Conservation (phyloP, 2,797 vertebrate genomes). For the Galaxias olidus region DNA sequence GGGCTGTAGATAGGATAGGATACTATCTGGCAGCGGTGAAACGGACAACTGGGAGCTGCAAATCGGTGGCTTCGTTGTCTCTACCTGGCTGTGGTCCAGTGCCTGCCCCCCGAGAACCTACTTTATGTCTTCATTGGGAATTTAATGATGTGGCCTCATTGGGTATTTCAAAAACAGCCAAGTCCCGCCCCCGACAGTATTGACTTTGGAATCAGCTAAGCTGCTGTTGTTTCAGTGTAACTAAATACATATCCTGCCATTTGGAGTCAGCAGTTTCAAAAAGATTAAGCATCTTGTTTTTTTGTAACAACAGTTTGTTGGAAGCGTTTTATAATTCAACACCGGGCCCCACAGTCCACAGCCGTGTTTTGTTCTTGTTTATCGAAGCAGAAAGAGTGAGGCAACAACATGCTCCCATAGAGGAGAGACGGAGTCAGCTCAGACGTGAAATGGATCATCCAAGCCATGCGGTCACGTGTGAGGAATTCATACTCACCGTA, state of each 20-base stretch:
- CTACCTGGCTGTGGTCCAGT: constrained; percentile 34
- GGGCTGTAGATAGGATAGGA: constrained; percentile 59
- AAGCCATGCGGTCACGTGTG: constrained; percentile 17
- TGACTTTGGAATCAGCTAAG: too few relatives aligned
- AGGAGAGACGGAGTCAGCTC: not conserved
- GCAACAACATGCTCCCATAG: not conserved
- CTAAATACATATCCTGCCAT: too few relatives aligned
- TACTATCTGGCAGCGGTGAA: constrained; percentile 20
- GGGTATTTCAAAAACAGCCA: constrained; percentile 41
- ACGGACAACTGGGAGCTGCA: too few relatives aligned
- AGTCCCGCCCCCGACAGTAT: too few relatives aligned
- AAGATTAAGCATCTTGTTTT: constrained; percentile 10
- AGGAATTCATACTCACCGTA: constrained; percentile 15
- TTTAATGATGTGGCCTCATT: constrained; percentile 50
- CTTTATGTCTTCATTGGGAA: constrained; percentile 23
- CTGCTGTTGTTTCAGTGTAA: too few relatives aligned
- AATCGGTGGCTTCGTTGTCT: too few relatives aligned
- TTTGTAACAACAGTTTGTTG: constrained; percentile 41
- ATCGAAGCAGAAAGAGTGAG: not conserved
- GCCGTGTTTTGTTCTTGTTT: not conserved
- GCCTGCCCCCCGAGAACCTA: constrained; percentile 56
- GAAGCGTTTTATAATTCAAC: constrained; percentile 48
- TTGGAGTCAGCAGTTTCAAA: constrained; percentile 26
- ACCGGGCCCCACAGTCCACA: constrained; percentile 37
- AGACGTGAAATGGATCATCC: not conserved